phyloP scores from a whole-genome alignment of 2,888 invertebrate genomes.

The Cyclophora albipunctata region DNA sequence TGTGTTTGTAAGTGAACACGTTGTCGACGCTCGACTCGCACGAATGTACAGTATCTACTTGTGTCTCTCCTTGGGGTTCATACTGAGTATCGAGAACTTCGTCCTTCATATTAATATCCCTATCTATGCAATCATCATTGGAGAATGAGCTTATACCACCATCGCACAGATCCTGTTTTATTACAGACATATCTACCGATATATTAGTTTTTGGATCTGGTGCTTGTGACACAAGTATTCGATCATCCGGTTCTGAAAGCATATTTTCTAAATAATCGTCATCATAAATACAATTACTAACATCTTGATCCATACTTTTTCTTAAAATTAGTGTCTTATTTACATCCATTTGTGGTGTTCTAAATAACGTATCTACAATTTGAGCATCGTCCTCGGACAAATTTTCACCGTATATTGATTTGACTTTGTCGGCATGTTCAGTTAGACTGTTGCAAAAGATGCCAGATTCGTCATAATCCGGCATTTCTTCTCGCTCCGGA shows the following conservation, averaged over 20 bases:
- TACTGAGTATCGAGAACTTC: not conserved
- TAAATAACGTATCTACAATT: constrained; percentile 51
- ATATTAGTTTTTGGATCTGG: not conserved
- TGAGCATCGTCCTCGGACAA: constrained; percentile 46
- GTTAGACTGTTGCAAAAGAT: constrained; percentile 25
- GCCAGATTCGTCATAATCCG: constrained; percentile 26
- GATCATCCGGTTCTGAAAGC: constrained; percentile 34
- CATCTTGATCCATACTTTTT: constrained; percentile 14
- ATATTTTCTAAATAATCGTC: constrained; percentile 38
- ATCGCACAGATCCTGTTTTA: too few relatives aligned
- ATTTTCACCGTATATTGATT: constrained; percentile 48
- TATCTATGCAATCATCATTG: too few relatives aligned
- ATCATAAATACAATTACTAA: constrained; percentile 28
- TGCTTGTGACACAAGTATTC: constrained; percentile 13
- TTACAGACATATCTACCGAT: too few relatives aligned
- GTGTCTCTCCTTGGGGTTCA: constrained; percentile 11
- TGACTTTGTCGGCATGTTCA: constrained; percentile 41
- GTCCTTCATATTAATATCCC: not conserved
- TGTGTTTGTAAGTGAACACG: constrained; percentile 31
- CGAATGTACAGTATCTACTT: constrained; percentile 34
- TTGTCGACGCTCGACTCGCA: constrained; percentile 45
- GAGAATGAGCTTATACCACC: too few relatives aligned
- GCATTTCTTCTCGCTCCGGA: constrained; percentile 13
- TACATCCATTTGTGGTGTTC: constrained; percentile 56
- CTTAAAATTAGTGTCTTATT: constrained; percentile 40